These are phyloP conservation scores for Tipula lateralis DNA, from an alignment of 2,888 invertebrate genomes.

Conservation along the genomic window DNA sequence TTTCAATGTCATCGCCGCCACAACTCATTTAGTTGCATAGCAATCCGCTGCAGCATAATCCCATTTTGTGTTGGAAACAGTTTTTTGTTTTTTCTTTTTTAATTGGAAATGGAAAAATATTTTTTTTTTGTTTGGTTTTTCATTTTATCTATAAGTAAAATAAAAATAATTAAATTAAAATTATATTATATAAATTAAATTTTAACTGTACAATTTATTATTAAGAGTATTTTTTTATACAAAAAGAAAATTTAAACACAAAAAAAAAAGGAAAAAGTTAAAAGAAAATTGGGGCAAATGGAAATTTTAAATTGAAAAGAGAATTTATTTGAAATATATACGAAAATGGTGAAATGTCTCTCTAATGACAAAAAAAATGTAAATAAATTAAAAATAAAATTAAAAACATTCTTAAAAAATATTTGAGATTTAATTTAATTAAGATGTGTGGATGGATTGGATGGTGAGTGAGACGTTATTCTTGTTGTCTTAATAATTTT, in stretches of 20 bases:
- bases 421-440: not conserved
- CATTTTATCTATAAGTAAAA: not conserved
- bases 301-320: not conserved
- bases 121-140: not conserved
- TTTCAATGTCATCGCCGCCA: not conserved
- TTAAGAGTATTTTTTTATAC: constrained; percentile 24
- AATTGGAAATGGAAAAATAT: not conserved
- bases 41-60: too few species aligned
- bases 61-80: not conserved
- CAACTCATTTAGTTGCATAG: not conserved
- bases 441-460: not conserved
- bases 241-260: not conserved
- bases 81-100: not conserved
- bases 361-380: not conserved
- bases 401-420: not conserved
- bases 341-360: not conserved
- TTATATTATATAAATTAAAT: not conserved
- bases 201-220: not conserved
- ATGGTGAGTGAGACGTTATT: not conserved
- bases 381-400: constrained; percentile 19
- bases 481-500: too few species aligned
- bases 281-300: not conserved
- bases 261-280: not conserved
- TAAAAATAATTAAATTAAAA: not conserved
- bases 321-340: not conserved